Percentiles rank a stretch among this genome's conserved stretches.
phyloP scores from a whole-genome alignment of 2,888 invertebrate species.

The Microctonus aethiopoides region DNA sequence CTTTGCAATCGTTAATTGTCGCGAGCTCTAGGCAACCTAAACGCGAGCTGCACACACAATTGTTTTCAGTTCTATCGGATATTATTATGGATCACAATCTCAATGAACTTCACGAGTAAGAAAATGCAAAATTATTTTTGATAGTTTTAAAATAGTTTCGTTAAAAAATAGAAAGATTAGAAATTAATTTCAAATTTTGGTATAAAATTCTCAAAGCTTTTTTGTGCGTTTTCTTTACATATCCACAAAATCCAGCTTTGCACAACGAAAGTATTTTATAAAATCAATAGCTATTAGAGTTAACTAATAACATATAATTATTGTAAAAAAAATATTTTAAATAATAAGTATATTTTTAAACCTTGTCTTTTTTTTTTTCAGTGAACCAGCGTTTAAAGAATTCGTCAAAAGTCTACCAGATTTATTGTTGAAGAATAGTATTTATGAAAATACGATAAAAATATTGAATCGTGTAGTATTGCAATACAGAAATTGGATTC shows the following conservation, averaged over 20 bases:
- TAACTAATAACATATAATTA: no score
- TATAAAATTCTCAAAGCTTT: no score
- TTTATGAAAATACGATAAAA: constrained; percentile 56
- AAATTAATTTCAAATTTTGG: no score
- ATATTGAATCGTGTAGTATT: constrained; percentile 58
- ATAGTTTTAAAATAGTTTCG: no score
- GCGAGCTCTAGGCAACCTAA: constrained; percentile 47
- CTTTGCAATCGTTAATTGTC: constrained; percentile 48
- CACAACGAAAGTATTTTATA: no score
- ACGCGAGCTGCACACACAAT: constrained; percentile 57
- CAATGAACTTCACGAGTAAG: constrained; percentile 59
- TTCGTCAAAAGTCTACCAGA: constrained; percentile 56
- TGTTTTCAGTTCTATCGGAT: constrained; percentile 68
- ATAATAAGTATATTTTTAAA: background rate
- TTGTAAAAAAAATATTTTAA: no score
- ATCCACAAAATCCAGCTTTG: no score
- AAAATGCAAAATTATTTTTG: constrained; percentile 21
- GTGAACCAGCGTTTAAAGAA: constrained; percentile 54
- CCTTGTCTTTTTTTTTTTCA: constrained; percentile 37
- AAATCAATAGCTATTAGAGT: no score
- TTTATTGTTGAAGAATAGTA: constrained; percentile 51
- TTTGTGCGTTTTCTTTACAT: no score
- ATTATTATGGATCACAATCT: constrained; percentile 67
- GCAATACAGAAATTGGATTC: constrained; percentile 55
- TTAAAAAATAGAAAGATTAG: no score